A percentile compares a stretch with the other conserved stretches of the same genome.
Conservation (phyloP, 1,140 invertebrate species). For the Camponotus floridanus region DNA sequence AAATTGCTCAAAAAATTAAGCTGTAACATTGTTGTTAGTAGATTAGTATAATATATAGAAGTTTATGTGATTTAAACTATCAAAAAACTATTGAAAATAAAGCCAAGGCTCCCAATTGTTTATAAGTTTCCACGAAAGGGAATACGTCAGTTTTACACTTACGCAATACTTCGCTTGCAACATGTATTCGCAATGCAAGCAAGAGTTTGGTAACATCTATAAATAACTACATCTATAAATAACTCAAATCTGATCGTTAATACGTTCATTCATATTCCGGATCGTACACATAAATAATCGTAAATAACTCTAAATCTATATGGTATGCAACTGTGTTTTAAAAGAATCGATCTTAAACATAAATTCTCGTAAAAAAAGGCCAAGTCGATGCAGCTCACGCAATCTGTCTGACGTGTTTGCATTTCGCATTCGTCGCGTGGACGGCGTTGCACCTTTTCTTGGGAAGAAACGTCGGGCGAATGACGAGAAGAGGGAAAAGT, state of each 20-base stretch:
- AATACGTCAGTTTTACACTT: background rate
- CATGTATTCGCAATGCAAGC: background rate
- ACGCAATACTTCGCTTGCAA: constrained; percentile 16
- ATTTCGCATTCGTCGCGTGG: constrained; percentile 55
- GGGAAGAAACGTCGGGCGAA: background rate
- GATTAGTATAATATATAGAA: too few relatives aligned
- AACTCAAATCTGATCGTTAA: background rate
- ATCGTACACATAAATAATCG: background rate
- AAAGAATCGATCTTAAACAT: too few relatives aligned
- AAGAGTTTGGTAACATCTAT: constrained; percentile 12
- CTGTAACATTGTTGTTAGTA: too few relatives aligned
- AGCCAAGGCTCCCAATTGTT: too few relatives aligned
- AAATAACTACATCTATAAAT: background rate
- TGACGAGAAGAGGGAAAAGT: constrained; percentile 28
- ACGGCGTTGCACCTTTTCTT: constrained; percentile 22
- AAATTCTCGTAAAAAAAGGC: constrained; percentile 1
- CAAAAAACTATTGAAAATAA: too few relatives aligned
- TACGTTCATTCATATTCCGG: constrained; percentile 16
- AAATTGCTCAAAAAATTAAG: too few relatives aligned
- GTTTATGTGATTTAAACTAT: too few relatives aligned
- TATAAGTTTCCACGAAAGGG: too few relatives aligned
- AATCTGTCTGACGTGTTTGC: constrained; percentile 22
- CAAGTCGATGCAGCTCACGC: constrained; percentile 29
- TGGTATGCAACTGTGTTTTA: background rate
- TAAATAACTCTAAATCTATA: constrained; percentile 16